phyloP scores from a whole-genome alignment of 2,113 vertebrate species.

The Corythoichthys haematopterus region DNA sequence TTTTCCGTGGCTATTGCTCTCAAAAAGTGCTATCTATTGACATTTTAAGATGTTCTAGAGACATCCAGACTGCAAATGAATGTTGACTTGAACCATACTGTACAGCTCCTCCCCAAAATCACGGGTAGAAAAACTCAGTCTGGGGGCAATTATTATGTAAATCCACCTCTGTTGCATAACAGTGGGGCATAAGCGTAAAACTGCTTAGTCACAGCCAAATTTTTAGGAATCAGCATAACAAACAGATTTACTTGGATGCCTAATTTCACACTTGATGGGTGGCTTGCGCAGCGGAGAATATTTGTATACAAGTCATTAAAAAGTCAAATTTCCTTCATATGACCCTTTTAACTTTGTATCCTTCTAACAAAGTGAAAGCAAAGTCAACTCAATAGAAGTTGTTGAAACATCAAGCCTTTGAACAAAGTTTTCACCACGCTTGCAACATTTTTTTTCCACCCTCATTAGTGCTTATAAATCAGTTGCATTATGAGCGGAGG shows the following conservation, averaged over 20 bases:
- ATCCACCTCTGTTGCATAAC: too few species aligned
- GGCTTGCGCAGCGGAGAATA: not conserved
- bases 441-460: not conserved
- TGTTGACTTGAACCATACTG: too few species aligned
- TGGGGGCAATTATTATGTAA: too few species aligned
- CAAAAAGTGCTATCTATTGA: too few species aligned
- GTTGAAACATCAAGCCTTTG: conserved; percentile 24
- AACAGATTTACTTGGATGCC: not conserved
- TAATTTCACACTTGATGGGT: not conserved
- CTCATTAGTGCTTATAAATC: conserved; percentile 11
- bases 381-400: conserved; percentile 2
- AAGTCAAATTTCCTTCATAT: not conserved
- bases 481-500: not conserved
- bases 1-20: too few species aligned
- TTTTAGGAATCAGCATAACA: too few species aligned
- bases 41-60: too few species aligned
- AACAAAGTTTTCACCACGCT: not conserved
- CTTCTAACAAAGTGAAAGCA: not conserved
- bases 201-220: too few species aligned
- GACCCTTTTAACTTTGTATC: not conserved
- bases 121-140: too few species aligned
- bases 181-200: too few species aligned
- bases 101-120: too few species aligned
- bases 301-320: not conserved
- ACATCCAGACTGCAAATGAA: too few species aligned